Evolutionary conservation across 1,140 invertebrate species (phyloP), one percentile per base, ranked within the genome.

Genomic region (Drosophila repleta): DNA sequence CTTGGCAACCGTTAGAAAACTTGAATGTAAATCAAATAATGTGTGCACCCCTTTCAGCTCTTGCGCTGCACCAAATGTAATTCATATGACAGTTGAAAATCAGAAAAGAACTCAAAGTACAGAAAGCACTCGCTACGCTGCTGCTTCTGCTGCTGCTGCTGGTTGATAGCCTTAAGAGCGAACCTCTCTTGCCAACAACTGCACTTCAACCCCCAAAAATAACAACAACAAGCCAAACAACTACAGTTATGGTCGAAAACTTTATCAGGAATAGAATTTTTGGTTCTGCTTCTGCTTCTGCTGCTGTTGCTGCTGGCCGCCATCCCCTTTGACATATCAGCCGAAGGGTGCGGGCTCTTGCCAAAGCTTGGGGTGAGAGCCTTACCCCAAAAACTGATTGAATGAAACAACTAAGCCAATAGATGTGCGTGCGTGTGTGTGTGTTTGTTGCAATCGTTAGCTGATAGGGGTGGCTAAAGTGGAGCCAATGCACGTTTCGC

Each of bases 201-300:
- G 55, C 76, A 57, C 43, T 82, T 82, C 79, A 79, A 83, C 80
- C 79, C 79, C 63, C 62, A 56, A 74, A 74, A 17, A n/a, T 6
- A 39, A 52, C 26, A 53, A 53, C 20, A 56, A 43, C 8, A 26
- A 29, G n/a, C 11, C 20, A 1, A 24, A 5, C 10, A 53, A 52
- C 49, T 35, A 53, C n/a, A 52, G 11, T 43, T 35, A 24, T 37
- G 18, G 37, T 24, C 45, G 67, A 71, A 66, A 68, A 82, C 66
- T 83, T 84, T 83, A 84, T 66, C 62, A 71, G 18, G 17, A 49
- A 71, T 43, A 43, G 15, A 43, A 41, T 53, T 20, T 20, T 37
- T 29, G 48, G 48, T 26, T 26, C 51, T 39, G 52, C 17, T 53
- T 26, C 35, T 57, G 74, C 53, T 67, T 52, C 60, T 29, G n/a